Evolutionary conservation across 2,113 vertebrate species (phyloP).

Genomic region (Zosterops hypoxanthus): DNA sequence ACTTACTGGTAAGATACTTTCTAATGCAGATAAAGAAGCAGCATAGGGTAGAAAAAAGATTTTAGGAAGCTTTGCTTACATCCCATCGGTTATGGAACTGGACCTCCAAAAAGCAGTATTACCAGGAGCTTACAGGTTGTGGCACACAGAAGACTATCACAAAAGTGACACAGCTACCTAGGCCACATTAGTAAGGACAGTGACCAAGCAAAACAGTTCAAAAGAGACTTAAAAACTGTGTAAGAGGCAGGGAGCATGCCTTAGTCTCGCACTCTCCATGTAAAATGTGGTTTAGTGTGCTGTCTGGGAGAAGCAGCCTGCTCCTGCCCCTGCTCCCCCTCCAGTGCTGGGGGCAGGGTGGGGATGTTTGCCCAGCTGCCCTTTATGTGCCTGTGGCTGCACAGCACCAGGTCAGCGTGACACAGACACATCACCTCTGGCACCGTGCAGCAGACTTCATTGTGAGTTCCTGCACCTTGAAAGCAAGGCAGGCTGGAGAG

Average conservation of each 20-base stretch:
- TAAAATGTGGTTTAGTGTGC: not conserved
- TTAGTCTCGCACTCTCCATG: not conserved
- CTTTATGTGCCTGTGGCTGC: not conserved
- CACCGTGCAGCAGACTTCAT: not conserved
- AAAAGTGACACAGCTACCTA: not conserved
- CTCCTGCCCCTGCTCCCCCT: accelerated
- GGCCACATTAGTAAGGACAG: not conserved
- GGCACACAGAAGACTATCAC: not conserved
- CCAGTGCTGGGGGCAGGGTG: accelerated
- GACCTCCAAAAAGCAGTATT: not conserved
- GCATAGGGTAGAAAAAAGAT: not conserved
- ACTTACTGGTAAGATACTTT: not conserved
- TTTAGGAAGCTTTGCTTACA: not conserved
- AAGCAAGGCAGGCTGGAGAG: not conserved
- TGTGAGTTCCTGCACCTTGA: not conserved
- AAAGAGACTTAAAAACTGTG: not conserved
- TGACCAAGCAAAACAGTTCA: not conserved
- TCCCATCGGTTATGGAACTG: not conserved
- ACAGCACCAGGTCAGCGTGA: not conserved
- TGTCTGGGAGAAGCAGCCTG: not conserved
- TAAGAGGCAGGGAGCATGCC: not conserved
- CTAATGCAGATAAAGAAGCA: not conserved
- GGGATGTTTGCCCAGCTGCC: accelerated
- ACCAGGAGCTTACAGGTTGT: not conserved
- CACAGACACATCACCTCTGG: not conserved